A percentile compares a stretch with the other conserved stretches of the same genome.
Evolutionary conservation across 2,888 invertebrate genomes (phyloP).

Genomic region (Eurytoma adleriae): DNA sequence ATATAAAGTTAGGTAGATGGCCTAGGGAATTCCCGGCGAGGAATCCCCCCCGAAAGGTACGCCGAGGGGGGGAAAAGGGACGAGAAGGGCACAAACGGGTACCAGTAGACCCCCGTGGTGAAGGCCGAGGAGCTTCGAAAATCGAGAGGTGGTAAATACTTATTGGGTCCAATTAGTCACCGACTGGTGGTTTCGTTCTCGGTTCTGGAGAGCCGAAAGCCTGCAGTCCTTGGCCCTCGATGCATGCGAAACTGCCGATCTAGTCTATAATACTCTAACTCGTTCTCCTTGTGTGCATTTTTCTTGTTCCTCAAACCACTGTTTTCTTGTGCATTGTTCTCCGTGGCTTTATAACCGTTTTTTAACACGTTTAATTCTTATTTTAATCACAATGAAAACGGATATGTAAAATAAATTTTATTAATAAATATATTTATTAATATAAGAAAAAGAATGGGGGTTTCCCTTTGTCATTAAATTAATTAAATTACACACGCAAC

Average conservation of each 20-base stretch:
- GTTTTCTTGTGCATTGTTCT: too few relatives aligned
- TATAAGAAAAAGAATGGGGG: too few relatives aligned
- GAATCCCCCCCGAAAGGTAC: background rate
- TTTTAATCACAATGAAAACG: too few relatives aligned
- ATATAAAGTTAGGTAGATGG: background rate
- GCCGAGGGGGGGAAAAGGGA: background rate
- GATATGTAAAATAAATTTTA: too few relatives aligned
- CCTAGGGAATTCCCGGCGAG: constrained; percentile 25
- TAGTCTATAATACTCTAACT: background rate
- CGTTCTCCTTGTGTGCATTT: constrained; percentile 1
- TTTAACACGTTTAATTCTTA: too few relatives aligned
- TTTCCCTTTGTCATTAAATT: too few relatives aligned
- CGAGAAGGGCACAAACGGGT: constrained; percentile 40
- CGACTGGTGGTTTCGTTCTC: constrained; percentile 67
- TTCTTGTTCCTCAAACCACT: background rate
- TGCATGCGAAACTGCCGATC: constrained; percentile 4
- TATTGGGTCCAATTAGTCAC: constrained; percentile 67
- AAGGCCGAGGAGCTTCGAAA: constrained; percentile 59
- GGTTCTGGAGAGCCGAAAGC: background rate
- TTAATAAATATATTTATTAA: too few relatives aligned
- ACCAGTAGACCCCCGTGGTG: constrained; percentile 61
- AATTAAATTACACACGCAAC: too few relatives aligned
- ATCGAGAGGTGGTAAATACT: constrained; percentile 65
- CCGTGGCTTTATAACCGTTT: too few relatives aligned
- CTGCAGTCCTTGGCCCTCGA: background rate